Evolutionary conservation across 2,888 invertebrate species (phyloP), one percentile per base, ranked within the genome.

Genomic region (Amphipyra tragopoginis): DNA sequence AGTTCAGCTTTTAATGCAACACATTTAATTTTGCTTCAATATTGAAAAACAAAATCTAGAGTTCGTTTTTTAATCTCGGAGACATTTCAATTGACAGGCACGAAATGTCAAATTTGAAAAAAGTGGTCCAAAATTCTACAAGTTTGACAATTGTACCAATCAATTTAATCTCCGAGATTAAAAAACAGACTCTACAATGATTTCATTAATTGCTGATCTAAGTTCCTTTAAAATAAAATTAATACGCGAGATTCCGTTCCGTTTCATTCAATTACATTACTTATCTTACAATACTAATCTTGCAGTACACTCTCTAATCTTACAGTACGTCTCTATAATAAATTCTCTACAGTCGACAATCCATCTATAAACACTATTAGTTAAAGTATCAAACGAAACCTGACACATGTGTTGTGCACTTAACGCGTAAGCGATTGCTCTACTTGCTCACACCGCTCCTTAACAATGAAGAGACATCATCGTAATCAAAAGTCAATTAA

Each of bases 401-500:
- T 56, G 66, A 65, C 71, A 65, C 43, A 61, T 42, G 51, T 56
- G 64, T 44, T 56, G 51, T 58, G 48, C 69, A 72, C 50, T 65
- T 59, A 60, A 56, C 49, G 33, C 26, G 29, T 79, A 88, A 89
- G 86, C 86, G 82, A 88, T 88, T 85, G 87, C 77, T 83, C 81
- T 69, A 84, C 82, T 86, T 84, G 75, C 79, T 72, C 69, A 73
- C 75, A 71, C 80, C 67, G 79, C 82, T 84, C 86, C 84, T 86
- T 87, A 87, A 88, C 87, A 86, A 90, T 88, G 86, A 88, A 87
- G 87, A 90, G 89, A 91, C 90, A 90, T 86, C 77, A 79, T 67
- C 83, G 83, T 89, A 91, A 92, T 92, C 90, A 90, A 91, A 92
- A 94, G 91, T 92, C 92, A 93, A 94, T 94, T 93, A 94, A 90